Conservation (phyloP, 1,140 invertebrate genomes). For the Schlechtendalia chinensis region DNA sequence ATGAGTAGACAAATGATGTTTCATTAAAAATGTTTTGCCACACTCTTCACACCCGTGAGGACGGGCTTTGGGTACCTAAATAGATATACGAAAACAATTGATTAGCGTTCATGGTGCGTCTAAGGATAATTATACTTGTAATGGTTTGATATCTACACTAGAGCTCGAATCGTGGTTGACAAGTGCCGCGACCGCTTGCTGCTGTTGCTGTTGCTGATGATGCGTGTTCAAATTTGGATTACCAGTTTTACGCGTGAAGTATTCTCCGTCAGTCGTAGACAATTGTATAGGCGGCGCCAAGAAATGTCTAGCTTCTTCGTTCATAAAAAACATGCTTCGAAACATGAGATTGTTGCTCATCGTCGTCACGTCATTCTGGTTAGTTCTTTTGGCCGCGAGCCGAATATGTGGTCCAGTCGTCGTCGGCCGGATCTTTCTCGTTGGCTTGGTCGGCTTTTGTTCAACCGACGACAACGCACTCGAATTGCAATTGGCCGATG, state of each 20-base stretch:
- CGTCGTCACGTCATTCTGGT: slow-evolving; percentile 45
- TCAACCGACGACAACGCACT: neutral
- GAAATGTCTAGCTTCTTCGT: slow-evolving; percentile 54
- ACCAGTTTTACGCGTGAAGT: slow-evolving; percentile 52
- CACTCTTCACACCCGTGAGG: slow-evolving; percentile 78
- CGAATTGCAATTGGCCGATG: neutral
- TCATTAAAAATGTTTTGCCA: slow-evolving; percentile 77
- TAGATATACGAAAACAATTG: neutral
- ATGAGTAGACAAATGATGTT: slow-evolving; percentile 78
- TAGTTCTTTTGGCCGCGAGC: slow-evolving; percentile 35
- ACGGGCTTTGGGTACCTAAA: slow-evolving; percentile 62
- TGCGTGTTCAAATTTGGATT: slow-evolving; percentile 32
- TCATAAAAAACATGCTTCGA: slow-evolving; percentile 55
- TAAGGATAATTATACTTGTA: slow-evolving; percentile 2
- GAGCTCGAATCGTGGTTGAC: slow-evolving; percentile 36
- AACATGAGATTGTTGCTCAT: slow-evolving; percentile 55
- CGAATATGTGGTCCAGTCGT: slow-evolving; percentile 37
- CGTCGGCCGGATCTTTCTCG: neutral
- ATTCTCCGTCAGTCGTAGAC: slow-evolving; percentile 52
- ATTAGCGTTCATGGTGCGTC: neutral
- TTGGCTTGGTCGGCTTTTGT: neutral
- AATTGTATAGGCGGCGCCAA: slow-evolving; percentile 53
- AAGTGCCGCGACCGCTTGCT: slow-evolving; percentile 24
- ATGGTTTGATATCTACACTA: slow-evolving; percentile 39
- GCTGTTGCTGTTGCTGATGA: slow-evolving; percentile 46